Base-by-base conservation (phyloP, 2,888 invertebrate species). In the Drosophila testacea region DNA sequence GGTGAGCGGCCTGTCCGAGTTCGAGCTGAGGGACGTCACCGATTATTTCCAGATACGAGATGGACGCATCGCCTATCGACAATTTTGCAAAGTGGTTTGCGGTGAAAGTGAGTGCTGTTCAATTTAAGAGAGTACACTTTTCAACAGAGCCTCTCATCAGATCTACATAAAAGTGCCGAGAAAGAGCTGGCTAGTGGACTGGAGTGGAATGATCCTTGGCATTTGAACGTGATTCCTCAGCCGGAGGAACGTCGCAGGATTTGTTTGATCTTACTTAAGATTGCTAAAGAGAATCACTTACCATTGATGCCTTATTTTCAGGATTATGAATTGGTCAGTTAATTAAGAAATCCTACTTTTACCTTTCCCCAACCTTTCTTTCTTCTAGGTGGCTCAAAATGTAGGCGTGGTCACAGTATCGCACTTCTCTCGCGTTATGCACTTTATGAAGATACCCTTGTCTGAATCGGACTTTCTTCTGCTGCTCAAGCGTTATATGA, bases 21-120 rank as follows among this genome's bases (percentile, higher is more conserved):
- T 94, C 57, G 96, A 96, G 93, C 94, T 96, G 77, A 92, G 94
- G 5, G 96, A 96, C 90, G 92, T 96, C 10, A 94, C 95, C 0
- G 96, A 96, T 92, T 96, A 96, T 93, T 96, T 96, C 93, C 94
- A 96, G 46, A 94, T 95, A n/a, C 95, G 95, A 76, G 96, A 96
- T 93, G 96, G 96, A 65, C 94, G 96, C 77, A 94, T 96, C 59
- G 94, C 95, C 63, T 96, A 96, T 92, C 94, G 94, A 4, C 96
- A 96, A 92, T 94, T 96, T 71, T 96, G 96, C 88, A 94, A 95
- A 91, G 94, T 96, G 74, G 95, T 96, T 69, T 95, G 91, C 61
- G 83, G 77, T 46, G 90, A 92, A 74, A 83, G 92, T 92, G 28
- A 73, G 83, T 82, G 1, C 3, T n/a, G 6, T 44, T 0, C 13